Evolutionary conservation across 2,888 invertebrate genomes (phyloP).

Genomic region (Drosophila nr. perissopoda): DNA sequence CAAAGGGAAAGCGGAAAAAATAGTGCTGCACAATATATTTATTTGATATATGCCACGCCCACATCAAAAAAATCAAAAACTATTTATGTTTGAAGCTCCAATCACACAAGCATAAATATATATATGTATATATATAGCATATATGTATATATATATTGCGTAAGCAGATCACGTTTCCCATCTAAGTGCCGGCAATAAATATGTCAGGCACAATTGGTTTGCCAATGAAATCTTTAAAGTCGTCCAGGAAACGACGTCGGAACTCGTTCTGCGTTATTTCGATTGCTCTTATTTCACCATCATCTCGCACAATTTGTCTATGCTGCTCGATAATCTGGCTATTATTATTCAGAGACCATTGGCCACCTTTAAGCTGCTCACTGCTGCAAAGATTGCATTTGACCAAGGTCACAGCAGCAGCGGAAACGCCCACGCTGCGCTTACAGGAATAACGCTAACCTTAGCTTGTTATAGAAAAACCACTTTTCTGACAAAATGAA

Average conservation of each 20-base stretch:
- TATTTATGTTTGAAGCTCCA: slow-evolving; percentile 52
- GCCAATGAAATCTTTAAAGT: slow-evolving; percentile 2
- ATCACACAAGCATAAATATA: slow-evolving; percentile 31
- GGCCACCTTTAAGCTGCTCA: not conserved
- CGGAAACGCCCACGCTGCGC: not conserved
- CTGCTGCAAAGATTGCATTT: not conserved
- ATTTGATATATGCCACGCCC: slow-evolving; percentile 26
- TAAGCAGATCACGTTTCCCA: slow-evolving; percentile 71
- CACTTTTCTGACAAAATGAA: not conserved
- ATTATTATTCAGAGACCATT: slow-evolving; percentile 2
- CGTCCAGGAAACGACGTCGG: not conserved
- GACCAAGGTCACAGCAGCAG: not conserved
- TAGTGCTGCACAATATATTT: slow-evolving; percentile 27
- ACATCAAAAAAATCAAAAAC: slow-evolving; percentile 26
- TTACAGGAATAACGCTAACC: not conserved
- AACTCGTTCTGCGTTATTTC: not conserved
- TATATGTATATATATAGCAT: not conserved
- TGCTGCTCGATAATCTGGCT: not conserved
- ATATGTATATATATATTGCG: slow-evolving; percentile 11
- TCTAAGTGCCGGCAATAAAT: slow-evolving; percentile 71
- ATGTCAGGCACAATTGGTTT: slow-evolving; percentile 74
- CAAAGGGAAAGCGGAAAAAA: slow-evolving; percentile 14
- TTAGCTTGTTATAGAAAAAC: not conserved
- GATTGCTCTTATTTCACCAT: not conserved
- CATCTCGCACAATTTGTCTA: not conserved